Evolutionary conservation across 2,888 invertebrate genomes (phyloP), one percentile per base, ranked within the genome.

Genomic region (Rhabditophanes sp.): DNA sequence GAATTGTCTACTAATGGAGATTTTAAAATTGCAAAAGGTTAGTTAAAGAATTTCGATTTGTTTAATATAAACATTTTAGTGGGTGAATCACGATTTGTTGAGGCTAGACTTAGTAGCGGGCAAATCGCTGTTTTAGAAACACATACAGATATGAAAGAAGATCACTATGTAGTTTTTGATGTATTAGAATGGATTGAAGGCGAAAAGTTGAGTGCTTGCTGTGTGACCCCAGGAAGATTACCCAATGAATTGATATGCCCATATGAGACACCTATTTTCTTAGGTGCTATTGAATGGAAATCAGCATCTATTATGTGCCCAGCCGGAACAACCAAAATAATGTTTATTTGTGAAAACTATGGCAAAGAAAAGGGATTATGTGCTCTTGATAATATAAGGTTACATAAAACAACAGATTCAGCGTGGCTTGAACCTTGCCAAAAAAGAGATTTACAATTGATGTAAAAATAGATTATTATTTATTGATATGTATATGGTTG

Each of bases 281-380:
- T 17, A 9, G 14, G 16, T 18, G 31, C 25, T 2, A 24, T 39
- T n/a, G 21, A 14, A 3, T 41, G 41, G 41, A 14, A 30, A 15
- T n/a, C 26, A 1, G 41, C 24, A 6, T 25, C 18, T 16, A 29
- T 41, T 4, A 12, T 18, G 4, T 41, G 41, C 17, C 27, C 24
- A 3, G 15, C 22, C 5, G 35, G 27, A 19, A 41, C 41, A 6
- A 30, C 33, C 8, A 41, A 42, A 51, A 45, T 56, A 7, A 42
- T 53, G 24, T 55, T 56, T 30, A 48, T 56, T 21, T 56, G 56
- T 33, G 56, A 56, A 28, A 56, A 56, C 40, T 53, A 41, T 26
- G 54, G 53, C 1, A 24, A 30, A 1, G 26, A 33, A 3, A 37
- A 41, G 9, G 46, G 46, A 11, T 27, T 51, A 12, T 56, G 56